Evolutionary conservation across 2,113 vertebrate species (phyloP), one percentile per base, ranked within the genome.

Genomic region (Isurus oxyrinchus): DNA sequence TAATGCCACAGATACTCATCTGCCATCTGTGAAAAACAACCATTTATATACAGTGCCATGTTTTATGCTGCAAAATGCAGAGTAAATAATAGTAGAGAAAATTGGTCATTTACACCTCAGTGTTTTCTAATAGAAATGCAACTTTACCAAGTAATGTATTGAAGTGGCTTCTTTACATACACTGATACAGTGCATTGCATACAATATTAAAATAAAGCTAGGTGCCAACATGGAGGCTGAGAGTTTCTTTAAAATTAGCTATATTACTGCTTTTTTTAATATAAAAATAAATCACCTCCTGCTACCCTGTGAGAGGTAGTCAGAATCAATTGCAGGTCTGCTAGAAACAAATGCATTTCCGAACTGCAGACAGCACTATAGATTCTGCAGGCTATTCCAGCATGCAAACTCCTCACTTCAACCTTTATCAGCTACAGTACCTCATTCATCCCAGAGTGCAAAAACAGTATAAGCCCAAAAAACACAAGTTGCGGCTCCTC

Each of bases 41-140:
- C 93, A 72, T 95, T 95, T 95, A 72, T 55, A 95, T 8, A 0
- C 5, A 49, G 27, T 31, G 25, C 23, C 94, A 16, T 49, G 69
- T 59, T 95, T 93, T 93, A 93, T 8, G 55, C 31, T 91, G 88
- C 57, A 63, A 44, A 72, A 21, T 27, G 63, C 19, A 27, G 63
- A 11, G 11, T 72, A 95, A 95, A 69, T 95, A 95, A 95, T 53
- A 44, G 94, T 66, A 8, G 2, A 49, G 63, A 66, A 69, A 69
- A 67, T 69, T 69, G 66, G 66, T 49, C 23, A 49, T 69, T 95
- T 72, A 95, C 19, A 95, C 40, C 94, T 69, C 40, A 44, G 23
- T 13, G 27, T 95, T 95, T 95, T 94, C 66, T 95, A 49, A 95
- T 72, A 69, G 94, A 69, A 16, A 53, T 95, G 49, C 66, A 95